phyloP scores from a whole-genome alignment of 2,797 vertebrate genomes.

The Potorous gilbertii region DNA sequence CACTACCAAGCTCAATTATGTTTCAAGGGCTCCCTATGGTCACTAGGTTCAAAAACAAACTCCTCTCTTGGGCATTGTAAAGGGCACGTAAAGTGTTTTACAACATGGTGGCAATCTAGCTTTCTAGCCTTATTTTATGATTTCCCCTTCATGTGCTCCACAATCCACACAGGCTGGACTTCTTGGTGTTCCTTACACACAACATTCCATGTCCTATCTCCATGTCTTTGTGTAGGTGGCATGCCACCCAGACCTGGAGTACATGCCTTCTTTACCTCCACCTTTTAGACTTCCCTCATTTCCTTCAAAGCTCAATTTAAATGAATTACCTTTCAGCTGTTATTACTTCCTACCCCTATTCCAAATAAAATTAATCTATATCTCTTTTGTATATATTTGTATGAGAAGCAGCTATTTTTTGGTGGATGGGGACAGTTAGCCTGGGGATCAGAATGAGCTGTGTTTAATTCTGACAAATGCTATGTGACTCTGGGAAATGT shows the following conservation, averaged over 20 bases:
- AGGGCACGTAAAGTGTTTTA: background rate
- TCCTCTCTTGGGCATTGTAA: background rate
- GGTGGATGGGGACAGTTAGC: background rate
- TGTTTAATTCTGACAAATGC: background rate
- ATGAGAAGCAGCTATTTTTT: background rate
- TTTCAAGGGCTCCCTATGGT: background rate
- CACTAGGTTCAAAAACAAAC: background rate
- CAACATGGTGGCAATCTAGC: background rate
- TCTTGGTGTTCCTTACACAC: background rate
- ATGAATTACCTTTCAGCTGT: background rate
- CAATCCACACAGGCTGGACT: background rate
- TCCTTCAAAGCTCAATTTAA: background rate
- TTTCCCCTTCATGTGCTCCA: no score
- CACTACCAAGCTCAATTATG: background rate
- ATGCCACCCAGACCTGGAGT: background rate
- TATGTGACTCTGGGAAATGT: background rate
- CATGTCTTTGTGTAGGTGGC: background rate
- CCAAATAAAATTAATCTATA: background rate
- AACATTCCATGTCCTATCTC: background rate
- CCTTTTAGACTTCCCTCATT: background rate
- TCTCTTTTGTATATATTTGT: background rate
- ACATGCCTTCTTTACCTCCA: background rate
- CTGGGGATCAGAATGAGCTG: background rate
- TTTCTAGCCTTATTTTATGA: no score
- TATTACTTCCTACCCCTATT: background rate